Evolutionary conservation across 2,113 vertebrate species (phyloP), one percentile per base, ranked within the genome.

Genomic region (Euleptes europaea): DNA sequence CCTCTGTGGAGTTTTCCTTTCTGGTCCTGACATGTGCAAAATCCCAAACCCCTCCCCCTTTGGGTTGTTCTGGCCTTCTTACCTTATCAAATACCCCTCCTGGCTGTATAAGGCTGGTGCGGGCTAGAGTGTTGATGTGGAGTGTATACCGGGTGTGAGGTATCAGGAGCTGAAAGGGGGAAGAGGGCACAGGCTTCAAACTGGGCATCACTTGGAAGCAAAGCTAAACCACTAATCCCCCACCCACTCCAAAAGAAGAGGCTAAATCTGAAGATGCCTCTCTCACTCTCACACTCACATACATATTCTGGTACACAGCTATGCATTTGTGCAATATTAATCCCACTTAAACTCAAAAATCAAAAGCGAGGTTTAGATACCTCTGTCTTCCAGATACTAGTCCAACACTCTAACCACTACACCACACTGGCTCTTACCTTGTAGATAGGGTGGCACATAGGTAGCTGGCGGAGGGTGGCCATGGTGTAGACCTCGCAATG

Each of bases 61-160:
- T 21, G 19, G 60, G 23, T 19, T 21, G 19, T 13, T 31, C 76
- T 65, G 63, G 79, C 84, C 84, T 13, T 38, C 76, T 72, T 72
- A 85, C 84, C 84, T 71, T 47, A 79, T 85, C 84, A 1, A 85
- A 42, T 8, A 85, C 54, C 7, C 84, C 84, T 49, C 84, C 84
- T 2, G 76, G 67, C 12, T 85, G 76, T 40, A 85, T 57, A 26
- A 85, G 84, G 35, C 1, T 8, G 40, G 67, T 85, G 1, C 84
- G 84, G 4, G 84, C 84, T 3, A 85, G 40, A 1, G 84, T 85
- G 40, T 85, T 85, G 54, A 85, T 85, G 49, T 85, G 67, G 76
- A 85, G 54, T 0, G 69, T 85, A 2, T 79, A 85, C 8, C 67
- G 84, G 10, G 84, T 79, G 23, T 85, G 84, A 3, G 84, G 84